A percentile compares a stretch with the other conserved stretches of the same genome.
Evolutionary conservation across 1,140 invertebrate species (phyloP).

Genomic region (Pissodes strobi): DNA sequence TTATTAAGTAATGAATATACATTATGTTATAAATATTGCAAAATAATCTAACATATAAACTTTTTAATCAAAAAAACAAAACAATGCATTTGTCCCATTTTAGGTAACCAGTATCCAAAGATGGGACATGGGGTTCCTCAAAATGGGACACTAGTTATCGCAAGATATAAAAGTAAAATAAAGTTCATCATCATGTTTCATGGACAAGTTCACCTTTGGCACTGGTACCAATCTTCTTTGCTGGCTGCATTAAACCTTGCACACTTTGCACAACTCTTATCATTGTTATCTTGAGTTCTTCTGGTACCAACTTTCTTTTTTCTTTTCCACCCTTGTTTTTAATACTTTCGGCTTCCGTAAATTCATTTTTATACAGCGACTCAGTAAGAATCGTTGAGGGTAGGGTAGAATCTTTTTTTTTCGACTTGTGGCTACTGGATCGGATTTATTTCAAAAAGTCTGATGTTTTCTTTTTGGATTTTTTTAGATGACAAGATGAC

Average conservation of each 20-base stretch:
- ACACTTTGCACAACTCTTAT: not conserved
- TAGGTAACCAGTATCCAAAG: no score
- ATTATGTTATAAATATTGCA: no score
- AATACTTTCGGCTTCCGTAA: not conserved
- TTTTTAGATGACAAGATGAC: no score
- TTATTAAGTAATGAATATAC: no score
- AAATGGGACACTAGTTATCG: no score
- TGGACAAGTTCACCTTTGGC: not conserved
- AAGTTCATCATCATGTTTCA: not conserved
- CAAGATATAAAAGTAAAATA: not conserved
- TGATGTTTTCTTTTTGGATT: not conserved
- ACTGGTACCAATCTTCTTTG: no score
- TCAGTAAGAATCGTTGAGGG: not conserved
- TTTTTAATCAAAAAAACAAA: no score
- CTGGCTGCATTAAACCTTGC: not conserved
- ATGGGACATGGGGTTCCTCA: no score
- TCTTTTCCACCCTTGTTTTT: not conserved
- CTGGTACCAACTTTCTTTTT: not conserved
- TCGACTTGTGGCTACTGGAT: not conserved
- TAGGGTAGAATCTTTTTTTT: not conserved
- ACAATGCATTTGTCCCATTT: no score
- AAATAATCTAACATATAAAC: no score
- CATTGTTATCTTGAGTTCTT: not conserved
- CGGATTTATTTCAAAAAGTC: not conserved
- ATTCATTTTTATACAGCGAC: not conserved